A percentile compares a stretch with the other conserved stretches of the same genome.
Evolutionary conservation across 1,140 invertebrate species (phyloP).

Genomic region (Euwallacea similis): DNA sequence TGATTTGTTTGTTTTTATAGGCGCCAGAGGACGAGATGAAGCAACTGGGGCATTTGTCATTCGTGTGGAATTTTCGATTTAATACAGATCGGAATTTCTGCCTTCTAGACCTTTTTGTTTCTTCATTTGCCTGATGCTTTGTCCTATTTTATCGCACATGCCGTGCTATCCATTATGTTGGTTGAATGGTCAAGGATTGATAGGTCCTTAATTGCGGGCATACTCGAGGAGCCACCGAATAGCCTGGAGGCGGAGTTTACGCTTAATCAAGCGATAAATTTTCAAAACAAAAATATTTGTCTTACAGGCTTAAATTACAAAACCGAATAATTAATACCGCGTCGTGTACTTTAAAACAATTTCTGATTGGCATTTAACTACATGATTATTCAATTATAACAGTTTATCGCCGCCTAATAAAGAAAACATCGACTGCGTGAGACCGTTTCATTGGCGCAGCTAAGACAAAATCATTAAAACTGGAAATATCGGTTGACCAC

Average conservation of each 20-base stretch:
- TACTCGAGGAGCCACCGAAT: not conserved
- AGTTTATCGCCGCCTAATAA: slow-evolving; percentile 14
- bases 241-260: not conserved
- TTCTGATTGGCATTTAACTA: slow-evolving; percentile 15
- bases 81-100: too few relatives aligned
- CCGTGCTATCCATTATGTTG: not conserved
- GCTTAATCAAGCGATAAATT: slow-evolving; percentile 15
- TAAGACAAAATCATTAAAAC: not conserved
- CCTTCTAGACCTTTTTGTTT: not conserved
- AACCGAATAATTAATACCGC: slow-evolving; percentile 18
- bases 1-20: not conserved
- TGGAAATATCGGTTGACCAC: too few relatives aligned
- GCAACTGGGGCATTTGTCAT: too few relatives aligned
- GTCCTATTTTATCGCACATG: not conserved
- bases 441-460: slow-evolving; percentile 12
- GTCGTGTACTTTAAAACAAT: slow-evolving; percentile 14
- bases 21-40: too few relatives aligned
- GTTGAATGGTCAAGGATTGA: not conserved
- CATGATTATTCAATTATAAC: slow-evolving; percentile 19
- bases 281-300: slow-evolving; percentile 21
- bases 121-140: not conserved
- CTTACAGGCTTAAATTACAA: slow-evolving; percentile 19
- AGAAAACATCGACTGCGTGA: slow-evolving; percentile 12
- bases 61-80: too few relatives aligned
- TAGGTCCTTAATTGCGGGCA: not conserved